These are phyloP conservation scores for Lepus oiostolus DNA, from an alignment of 2,797 vertebrate species.

Conservation along the genomic window DNA sequence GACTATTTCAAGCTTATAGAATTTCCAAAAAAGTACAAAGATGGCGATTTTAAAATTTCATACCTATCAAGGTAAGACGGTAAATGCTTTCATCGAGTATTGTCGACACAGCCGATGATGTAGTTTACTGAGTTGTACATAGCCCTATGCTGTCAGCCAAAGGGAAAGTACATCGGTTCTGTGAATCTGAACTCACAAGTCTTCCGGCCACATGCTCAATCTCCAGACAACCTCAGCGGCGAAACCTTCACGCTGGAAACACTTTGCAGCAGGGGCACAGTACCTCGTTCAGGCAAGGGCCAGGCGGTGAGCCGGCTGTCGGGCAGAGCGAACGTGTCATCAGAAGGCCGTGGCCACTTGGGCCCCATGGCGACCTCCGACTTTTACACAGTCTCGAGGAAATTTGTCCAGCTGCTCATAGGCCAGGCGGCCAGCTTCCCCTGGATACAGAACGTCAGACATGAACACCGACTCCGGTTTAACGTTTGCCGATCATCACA, in stretches of 20 bases:
- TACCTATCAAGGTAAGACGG: slow-evolving; percentile 54
- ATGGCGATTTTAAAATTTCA: slow-evolving; percentile 78
- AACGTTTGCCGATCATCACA: not conserved
- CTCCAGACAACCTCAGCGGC: slow-evolving; percentile 3
- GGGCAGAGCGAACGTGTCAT: slow-evolving; percentile 28
- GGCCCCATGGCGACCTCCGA: slow-evolving; percentile 91
- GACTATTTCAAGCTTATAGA: slow-evolving; percentile 72
- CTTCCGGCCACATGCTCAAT: slow-evolving; percentile 63
- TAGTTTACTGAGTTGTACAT: slow-evolving; percentile 42
- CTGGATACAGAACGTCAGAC: slow-evolving; percentile 85
- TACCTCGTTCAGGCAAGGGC: slow-evolving; percentile 59
- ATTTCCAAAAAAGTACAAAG: slow-evolving; percentile 76
- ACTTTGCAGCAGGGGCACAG: slow-evolving; percentile 55
- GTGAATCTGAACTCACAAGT: slow-evolving; percentile 32
- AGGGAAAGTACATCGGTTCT: slow-evolving; percentile 55
- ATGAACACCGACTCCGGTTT: not conserved
- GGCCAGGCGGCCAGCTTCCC: slow-evolving; percentile 96
- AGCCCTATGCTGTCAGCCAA: slow-evolving; percentile 71
- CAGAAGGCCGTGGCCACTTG: slow-evolving; percentile 96
- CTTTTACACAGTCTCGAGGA: slow-evolving; percentile 92
- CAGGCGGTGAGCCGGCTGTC: not conserved
- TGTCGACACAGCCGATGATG: slow-evolving; percentile 22
- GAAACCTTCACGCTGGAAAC: slow-evolving; percentile 37
- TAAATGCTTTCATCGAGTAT: slow-evolving; percentile 54
- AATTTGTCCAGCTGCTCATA: slow-evolving; percentile 96